phyloP scores from a whole-genome alignment of 2,888 invertebrate genomes.

The Thecocarcelia acutangulata region DNA sequence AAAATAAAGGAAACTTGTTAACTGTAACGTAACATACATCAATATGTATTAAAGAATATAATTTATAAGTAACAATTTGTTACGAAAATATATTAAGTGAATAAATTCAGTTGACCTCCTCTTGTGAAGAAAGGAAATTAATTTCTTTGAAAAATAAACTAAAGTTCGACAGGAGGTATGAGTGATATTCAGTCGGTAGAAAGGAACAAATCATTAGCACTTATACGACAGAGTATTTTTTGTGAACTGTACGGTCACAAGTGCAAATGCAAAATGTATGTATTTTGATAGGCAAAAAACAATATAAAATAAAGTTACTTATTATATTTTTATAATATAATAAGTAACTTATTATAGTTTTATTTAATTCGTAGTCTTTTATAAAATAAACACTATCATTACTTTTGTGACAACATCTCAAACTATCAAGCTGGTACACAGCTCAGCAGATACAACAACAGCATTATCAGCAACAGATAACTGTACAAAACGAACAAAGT shows the following conservation, averaged over 20 bases:
- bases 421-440: conserved; percentile 16
- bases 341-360: too few relatives aligned
- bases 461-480: conserved; percentile 10
- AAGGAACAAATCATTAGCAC: background rate
- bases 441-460: conserved; percentile 41
- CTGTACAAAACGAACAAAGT: conserved; percentile 15
- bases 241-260: too few relatives aligned
- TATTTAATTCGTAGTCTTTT: conserved; percentile 41
- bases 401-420: conserved; percentile 62
- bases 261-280: too few relatives aligned
- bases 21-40: conserved; percentile 25
- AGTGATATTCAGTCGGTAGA: background rate
- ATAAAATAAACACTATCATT: conserved; percentile 64
- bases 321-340: too few relatives aligned
- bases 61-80: conserved; percentile 36
- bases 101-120: conserved; percentile 43
- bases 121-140: background rate
- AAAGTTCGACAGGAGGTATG: background rate
- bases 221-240: background rate
- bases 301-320: too few relatives aligned
- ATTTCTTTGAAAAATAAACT: conserved; percentile 3
- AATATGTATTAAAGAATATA: conserved; percentile 34
- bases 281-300: too few relatives aligned
- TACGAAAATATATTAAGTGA: conserved; percentile 16
- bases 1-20: conserved; percentile 51